Evolutionary conservation across 2,888 invertebrate species (phyloP), one percentile per base, ranked within the genome.

Genomic region (Podabrus alpinus): DNA sequence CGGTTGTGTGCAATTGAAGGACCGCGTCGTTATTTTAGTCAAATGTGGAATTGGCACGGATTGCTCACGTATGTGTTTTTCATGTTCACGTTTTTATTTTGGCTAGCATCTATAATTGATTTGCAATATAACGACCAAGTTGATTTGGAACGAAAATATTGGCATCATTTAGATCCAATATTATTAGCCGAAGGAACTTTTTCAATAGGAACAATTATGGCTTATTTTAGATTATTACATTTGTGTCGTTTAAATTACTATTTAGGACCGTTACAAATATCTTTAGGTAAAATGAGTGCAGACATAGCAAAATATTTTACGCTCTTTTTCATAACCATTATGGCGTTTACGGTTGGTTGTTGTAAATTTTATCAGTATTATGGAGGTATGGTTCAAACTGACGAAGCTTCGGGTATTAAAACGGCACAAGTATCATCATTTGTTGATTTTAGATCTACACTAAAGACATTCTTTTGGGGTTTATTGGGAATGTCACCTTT

Each of bases 401-500:
- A 91, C 78, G 89, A 89, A 78, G 86, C 87, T 1, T 90, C 89
- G 16, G 91, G 91, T 19, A 89, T 90, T 78, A 90, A 90, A 85
- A 90, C 89, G 24, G 89, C 81, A 2, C 84, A 84, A 74, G 90
- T 88, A 3, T 89, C 89, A 2, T 91, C 91, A 0, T 92, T 92
- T 83, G 89, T 91, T 9, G 89, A 90, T 80, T 88, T 92, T 64
- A 78, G 86, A 4, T 88, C 90, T 13, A 91, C 92, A 0, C 81
- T 93, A 66, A 91, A 91, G 80, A 92, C 92, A 0, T 88, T 93
- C 70, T 93, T 93, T 84, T 93, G 93, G 93, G 91, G 92, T 0
- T 85, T 93, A 19, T 92, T 93, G 81, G 92, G 92, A 80, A 91
- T 92, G 91, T 89, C 91, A 0, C 90, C 92, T 0, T 85, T 91